Evolutionary conservation across 1,140 invertebrate genomes (phyloP).

Genomic region (Anastrepha ludens): DNA sequence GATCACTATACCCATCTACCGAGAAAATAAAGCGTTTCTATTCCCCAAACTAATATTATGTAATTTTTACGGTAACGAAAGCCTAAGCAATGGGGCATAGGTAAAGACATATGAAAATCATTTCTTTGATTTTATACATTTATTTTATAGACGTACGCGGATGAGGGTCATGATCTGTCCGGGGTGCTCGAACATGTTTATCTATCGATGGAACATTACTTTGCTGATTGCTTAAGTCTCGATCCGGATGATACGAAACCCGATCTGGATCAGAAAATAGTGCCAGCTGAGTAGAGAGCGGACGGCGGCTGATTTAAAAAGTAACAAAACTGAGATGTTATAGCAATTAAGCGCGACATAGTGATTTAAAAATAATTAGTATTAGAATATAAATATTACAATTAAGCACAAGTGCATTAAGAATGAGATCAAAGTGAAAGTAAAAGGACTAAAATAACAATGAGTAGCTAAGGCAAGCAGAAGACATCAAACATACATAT

Average conservation of each 20-base stretch:
- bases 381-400: background rate
- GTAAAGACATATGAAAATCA: no score
- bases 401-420: conserved; percentile 55
- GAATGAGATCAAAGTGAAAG: conserved; percentile 34
- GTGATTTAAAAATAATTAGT: conserved; percentile 30
- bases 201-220: conserved; percentile 89
- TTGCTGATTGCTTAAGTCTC: conserved; percentile 87
- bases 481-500: conserved; percentile 16
- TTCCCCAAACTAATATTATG: no score
- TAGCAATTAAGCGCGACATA: conserved; percentile 51
- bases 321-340: conserved; percentile 23
- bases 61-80: no score
- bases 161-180: conserved; percentile 85
- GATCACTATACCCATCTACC: no score
- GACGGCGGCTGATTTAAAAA: background rate
- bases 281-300: conserved; percentile 68
- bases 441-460: conserved; percentile 38
- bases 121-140: background rate
- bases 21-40: no score
- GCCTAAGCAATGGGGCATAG: no score
- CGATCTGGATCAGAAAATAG: conserved; percentile 69
- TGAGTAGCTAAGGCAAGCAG: conserved; percentile 1
- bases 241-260: conserved; percentile 80
- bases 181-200: conserved; percentile 89
- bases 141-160: conserved; percentile 83